phyloP scores from a whole-genome alignment of 1,140 invertebrate species.

The Trachelipus rathkii region DNA sequence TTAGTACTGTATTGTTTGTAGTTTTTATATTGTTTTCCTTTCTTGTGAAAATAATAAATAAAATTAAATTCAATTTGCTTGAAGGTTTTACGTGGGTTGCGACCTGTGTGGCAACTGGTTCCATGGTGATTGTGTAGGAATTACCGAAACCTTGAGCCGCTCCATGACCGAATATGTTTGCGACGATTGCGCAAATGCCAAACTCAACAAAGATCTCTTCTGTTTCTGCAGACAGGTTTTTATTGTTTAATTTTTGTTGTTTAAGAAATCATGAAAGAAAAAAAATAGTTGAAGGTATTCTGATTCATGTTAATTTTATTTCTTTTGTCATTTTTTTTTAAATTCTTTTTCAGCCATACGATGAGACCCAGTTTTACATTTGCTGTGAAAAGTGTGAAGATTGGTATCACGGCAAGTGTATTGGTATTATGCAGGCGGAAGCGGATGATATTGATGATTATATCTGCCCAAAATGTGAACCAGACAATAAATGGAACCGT shows the following conservation, averaged over 20 bases:
- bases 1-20: background rate
- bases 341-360: constrained; percentile 72
- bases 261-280: too few relatives aligned
- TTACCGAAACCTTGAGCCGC: constrained; percentile 89
- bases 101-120: constrained; percentile 98
- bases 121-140: constrained; percentile 92
- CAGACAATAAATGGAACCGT: constrained; percentile 78
- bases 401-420: constrained; percentile 98
- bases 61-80: constrained; percentile 32
- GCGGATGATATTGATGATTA: constrained; percentile 94
- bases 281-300: background rate
- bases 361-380: constrained; percentile 94
- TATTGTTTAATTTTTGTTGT: background rate
- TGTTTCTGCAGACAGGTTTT: constrained; percentile 71
- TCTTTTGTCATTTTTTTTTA: background rate
- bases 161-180: constrained; percentile 81
- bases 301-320: background rate
- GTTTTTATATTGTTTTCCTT: background rate
- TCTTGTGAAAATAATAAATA: background rate
- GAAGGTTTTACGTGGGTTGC: constrained; percentile 93
- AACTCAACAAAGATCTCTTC: constrained; percentile 86
- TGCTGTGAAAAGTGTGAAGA: constrained; percentile 97
- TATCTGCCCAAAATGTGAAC: constrained; percentile 90
- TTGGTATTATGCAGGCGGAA: constrained; percentile 89
- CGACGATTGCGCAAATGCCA: constrained; percentile 64